Percentiles rank a stretch among this genome's conserved stretches.
These are phyloP conservation scores for Cecropterus lyciades DNA, from an alignment of 1,140 invertebrate genomes.

Conservation along the genomic window DNA sequence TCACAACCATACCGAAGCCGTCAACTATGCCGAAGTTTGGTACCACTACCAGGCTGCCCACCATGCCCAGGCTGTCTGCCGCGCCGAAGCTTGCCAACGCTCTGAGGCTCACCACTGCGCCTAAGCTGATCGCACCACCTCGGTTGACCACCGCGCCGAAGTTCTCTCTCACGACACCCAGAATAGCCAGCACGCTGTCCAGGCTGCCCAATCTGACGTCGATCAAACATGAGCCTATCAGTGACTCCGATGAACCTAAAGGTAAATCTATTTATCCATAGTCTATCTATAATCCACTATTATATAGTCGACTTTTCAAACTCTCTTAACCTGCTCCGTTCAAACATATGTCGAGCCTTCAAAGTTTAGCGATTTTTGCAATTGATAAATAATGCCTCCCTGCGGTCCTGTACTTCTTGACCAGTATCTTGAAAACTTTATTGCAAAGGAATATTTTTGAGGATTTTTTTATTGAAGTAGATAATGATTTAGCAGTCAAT, in stretches of 20 bases:
- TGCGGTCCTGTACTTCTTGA: no score
- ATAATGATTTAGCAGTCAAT: no score
- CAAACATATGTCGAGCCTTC: no score
- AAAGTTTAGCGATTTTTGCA: no score
- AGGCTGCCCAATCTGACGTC: constrained; percentile 54
- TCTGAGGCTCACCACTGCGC: constrained; percentile 50
- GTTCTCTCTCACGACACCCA: constrained; percentile 66
- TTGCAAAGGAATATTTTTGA: no score
- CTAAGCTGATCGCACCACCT: constrained; percentile 4
- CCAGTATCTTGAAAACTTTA: no score
- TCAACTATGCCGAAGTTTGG: constrained; percentile 12
- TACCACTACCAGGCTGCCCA: constrained; percentile 2
- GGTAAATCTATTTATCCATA: constrained; percentile 36
- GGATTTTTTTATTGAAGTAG: no score
- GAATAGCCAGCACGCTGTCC: constrained; percentile 23
- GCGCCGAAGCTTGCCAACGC: constrained; percentile 13
- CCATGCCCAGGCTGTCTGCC: constrained; percentile 11
- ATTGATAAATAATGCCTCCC: no score
- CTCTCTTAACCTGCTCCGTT: no score
- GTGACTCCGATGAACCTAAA: constrained; percentile 66
- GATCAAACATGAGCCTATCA: constrained; percentile 66
- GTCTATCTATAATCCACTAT: no score
- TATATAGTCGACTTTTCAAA: no score
- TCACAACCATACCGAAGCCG: constrained; percentile 20
- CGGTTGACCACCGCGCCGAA: constrained; percentile 5